Conservation (phyloP, 2,888 invertebrate genomes). For the Protula sp. region DNA sequence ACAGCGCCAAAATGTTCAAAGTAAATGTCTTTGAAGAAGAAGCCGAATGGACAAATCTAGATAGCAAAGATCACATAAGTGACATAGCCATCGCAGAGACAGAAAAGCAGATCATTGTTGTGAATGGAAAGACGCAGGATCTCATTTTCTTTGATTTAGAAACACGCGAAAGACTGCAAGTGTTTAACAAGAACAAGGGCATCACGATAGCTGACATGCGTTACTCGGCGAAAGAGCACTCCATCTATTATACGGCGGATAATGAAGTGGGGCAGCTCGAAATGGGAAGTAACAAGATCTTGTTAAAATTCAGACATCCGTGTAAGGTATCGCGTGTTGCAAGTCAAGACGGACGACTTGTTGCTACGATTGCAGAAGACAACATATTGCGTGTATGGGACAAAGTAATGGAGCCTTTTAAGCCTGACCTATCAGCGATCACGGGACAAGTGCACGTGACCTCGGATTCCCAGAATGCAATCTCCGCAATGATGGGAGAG, state of each 20-base stretch:
- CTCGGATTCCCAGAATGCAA: not conserved
- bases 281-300: not conserved
- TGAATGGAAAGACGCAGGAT: conserved; percentile 10
- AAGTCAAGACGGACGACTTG: not conserved
- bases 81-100: conserved; percentile 4
- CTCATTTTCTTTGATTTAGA: conserved; percentile 7
- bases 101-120: not conserved
- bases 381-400: conserved; percentile 35
- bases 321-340: conserved; percentile 8
- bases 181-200: not conserved
- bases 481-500: conserved; percentile 3
- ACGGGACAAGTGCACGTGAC: conserved; percentile 18
- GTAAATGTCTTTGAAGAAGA: conserved; percentile 10
- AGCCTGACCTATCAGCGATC: conserved; percentile 16
- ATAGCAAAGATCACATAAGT: conserved; percentile 10
- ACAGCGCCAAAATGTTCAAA: not conserved
- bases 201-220: not conserved
- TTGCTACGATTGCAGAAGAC: conserved; percentile 31
- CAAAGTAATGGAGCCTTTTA: conserved; percentile 15
- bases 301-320: not conserved
- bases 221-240: not conserved
- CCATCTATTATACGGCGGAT: not conserved
- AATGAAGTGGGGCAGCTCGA: conserved; percentile 3
- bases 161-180: not conserved
- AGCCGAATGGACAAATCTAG: conserved; percentile 7